Base-by-base conservation (phyloP, 2,797 vertebrate species). In the Crypturellus tataupa region DNA sequence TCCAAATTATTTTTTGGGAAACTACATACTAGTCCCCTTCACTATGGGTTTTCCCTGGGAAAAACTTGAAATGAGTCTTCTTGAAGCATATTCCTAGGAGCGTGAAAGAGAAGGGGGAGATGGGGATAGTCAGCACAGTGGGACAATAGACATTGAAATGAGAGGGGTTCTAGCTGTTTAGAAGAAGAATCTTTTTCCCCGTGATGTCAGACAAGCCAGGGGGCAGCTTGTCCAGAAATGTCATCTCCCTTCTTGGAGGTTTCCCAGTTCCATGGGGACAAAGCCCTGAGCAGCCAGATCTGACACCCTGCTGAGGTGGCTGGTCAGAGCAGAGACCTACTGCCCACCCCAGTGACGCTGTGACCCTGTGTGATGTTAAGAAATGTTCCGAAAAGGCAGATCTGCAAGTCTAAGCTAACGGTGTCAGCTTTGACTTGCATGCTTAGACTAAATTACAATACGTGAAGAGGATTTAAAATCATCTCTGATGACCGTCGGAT, bases 251-350 rank as follows among this genome's bases (percentile, higher is more conserved):
- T 20, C 53, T 53, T 35, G 21, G 23, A 71, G 4, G 4, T 39
- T 56, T 68, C 6, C 37, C 67, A 47, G 15, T 2, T 18, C 3
- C 0, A 4, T 51, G 12, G 0, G 10, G 56, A 24, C 42, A 47
- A 15, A 84, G 6, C 19, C 8, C 27, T 49, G 35, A 68, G 40
- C 23, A 39, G 4, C 27, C 4, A 9, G 33, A 6, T 8, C 1
- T 2, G 40, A 76, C 3, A 12, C 5, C 6, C 35, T 63, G 17
- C 47, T 51, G 1, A 1, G 46, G 14, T 25, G 35, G 20, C 2
- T 16, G 9, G 3, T 47, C 13, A 3, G 3, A 3, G 14, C 31
- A 40, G 44, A 27, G 9, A 31, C 15, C 12, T 85, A 24, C 20
- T 29, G 63, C 53, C 24, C 6, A 77, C 69, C 27, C 9, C 37